A percentile compares a stretch with the other conserved stretches of the same genome.
Evolutionary conservation across 2,113 vertebrate genomes (phyloP).

Genomic region (Gambusia holbrooki): DNA sequence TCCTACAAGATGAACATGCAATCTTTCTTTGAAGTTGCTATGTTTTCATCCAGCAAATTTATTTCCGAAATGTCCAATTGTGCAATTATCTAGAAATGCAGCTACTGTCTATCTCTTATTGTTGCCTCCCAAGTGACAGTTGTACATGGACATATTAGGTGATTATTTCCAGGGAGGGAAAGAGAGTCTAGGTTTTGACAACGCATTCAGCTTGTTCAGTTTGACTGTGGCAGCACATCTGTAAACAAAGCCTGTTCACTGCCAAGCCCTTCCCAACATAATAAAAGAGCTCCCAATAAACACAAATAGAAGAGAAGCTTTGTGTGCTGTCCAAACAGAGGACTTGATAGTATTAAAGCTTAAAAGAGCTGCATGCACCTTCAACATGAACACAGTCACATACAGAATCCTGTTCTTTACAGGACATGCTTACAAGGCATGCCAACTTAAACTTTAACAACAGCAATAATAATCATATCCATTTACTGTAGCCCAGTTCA

Average conservation of each 20-base stretch:
- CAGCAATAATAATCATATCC: neutral
- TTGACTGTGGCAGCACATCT: constrained; percentile 7
- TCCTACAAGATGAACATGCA: neutral
- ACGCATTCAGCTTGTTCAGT: neutral
- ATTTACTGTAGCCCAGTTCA: neutral
- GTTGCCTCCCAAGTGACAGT: neutral
- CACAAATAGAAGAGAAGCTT: neutral
- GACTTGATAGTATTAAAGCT: neutral
- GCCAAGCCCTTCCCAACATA: neutral
- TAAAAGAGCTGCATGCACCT: neutral
- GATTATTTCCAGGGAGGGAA: neutral
- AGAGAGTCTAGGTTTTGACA: constrained; percentile 9
- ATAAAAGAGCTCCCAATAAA: constrained; percentile 1
- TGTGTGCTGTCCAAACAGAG: neutral
- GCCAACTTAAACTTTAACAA: neutral
- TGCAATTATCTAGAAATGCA: too few relatives aligned
- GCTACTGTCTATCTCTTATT: neutral
- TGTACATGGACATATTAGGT: neutral
- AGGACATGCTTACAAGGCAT: neutral
- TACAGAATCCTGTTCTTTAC: neutral
- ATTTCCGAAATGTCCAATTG: too few relatives aligned
- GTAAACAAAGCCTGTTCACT: constrained; percentile 24
- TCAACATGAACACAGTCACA: neutral
- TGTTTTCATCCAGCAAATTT: too few relatives aligned
- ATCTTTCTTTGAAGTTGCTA: too few relatives aligned